Base-by-base conservation (phyloP, 2,888 invertebrate species). In the Drosophila rellima region DNA sequence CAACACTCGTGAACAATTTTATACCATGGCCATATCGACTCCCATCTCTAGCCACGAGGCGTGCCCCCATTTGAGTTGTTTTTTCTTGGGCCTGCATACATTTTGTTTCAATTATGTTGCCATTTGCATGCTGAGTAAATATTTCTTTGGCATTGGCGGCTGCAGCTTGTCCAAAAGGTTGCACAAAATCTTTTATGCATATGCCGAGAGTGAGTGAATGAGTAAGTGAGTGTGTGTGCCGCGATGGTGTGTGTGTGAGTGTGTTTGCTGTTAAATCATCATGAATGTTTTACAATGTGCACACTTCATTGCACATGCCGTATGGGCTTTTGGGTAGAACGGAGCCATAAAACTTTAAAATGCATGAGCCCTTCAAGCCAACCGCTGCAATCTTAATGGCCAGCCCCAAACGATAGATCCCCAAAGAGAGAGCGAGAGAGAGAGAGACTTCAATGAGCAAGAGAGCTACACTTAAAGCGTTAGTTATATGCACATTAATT, bases 401-500 rank as follows among this genome's bases (percentile, higher is more conserved):
- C 48, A 55, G 18, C 31, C 39, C 29, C 18, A 26, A 39, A 52
- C 35, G 37, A 51, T 15, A 23, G 51, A 51, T 37, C 15, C 23
- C n/a, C 37, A 37, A 17, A n/a, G 52, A 29, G 26, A 40, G 18
- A 29, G 39, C 26, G 15, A 39, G 37, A 31, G 47, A 17, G 23
- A n/a, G 29, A 17, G 47, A 20, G 17, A n/a, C 7, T 1, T 7
- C 26, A 7, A 37, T 10, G 18, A 17, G 6, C 2, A 10, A 10
- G 17, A 51, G 33, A 55, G 33, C 50, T 18, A 23, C 45, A 39
- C 37, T 64, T 57, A 57, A 72, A 77, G 59, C 73, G 55, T 72
- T 67, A 76, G 74, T 74, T 71, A 74, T 77, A 72, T 84, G 83
- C 82, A 82, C 88, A 87, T 83, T 87, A 87, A 83, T 83, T 87